A percentile compares a stretch with the other conserved stretches of the same genome.
phyloP scores from a whole-genome alignment of 2,888 invertebrate genomes.

The Apotomis turbidana region DNA sequence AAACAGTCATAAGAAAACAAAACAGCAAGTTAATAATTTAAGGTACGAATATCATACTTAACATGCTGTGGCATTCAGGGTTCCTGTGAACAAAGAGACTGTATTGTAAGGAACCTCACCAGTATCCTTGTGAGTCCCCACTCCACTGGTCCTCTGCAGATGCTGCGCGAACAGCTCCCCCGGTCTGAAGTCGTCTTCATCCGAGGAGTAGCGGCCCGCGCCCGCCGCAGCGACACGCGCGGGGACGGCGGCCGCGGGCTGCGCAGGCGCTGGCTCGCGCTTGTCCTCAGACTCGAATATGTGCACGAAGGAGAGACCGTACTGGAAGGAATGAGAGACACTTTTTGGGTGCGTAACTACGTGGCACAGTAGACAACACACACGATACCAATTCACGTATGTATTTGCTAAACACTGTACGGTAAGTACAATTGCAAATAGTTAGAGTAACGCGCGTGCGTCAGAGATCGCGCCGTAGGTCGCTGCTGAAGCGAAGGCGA shows the following conservation, averaged over 20 bases:
- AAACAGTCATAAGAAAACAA: no score
- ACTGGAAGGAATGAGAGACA: conserved; percentile 71
- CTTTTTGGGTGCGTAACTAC: no score
- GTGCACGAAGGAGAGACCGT: conserved; percentile 92
- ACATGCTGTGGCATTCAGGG: no score
- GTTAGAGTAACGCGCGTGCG: no score
- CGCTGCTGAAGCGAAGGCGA: no score
- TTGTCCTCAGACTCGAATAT: conserved; percentile 78
- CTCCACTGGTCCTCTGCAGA: conserved; percentile 56
- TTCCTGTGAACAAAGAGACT: neutral
- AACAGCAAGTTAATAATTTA: no score
- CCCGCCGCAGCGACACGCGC: conserved; percentile 46
- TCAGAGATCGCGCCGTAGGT: no score
- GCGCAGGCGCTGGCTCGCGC: conserved; percentile 2
- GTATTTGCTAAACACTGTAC: no score
- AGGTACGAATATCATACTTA: no score
- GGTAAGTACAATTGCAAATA: no score
- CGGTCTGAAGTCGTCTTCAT: conserved; percentile 84
- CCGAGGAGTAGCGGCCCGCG: conserved; percentile 82
- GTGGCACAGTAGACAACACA: no score
- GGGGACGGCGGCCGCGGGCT: conserved; percentile 41
- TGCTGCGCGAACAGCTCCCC: conserved; percentile 86
- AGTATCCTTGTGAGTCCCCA: conserved; percentile 19
- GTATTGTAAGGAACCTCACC: neutral
- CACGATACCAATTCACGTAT: no score